A percentile compares a stretch with the other conserved stretches of the same genome.
Evolutionary conservation across 2,113 vertebrate genomes (phyloP).

Genomic region (Nestor notabilis): DNA sequence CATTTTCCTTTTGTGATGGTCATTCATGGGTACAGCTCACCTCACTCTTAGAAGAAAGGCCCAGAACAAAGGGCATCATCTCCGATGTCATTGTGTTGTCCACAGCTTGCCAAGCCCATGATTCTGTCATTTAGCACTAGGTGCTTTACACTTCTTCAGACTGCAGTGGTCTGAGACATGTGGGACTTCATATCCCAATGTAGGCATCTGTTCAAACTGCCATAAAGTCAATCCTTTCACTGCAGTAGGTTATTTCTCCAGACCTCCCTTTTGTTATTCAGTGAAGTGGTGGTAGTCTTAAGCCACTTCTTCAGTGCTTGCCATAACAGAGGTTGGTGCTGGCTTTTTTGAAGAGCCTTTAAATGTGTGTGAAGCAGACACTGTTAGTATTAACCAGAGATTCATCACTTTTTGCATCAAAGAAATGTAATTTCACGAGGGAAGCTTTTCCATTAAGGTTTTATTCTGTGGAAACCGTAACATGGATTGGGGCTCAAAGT

Average conservation of each 20-base stretch:
- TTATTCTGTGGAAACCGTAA: background rate
- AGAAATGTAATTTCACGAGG: background rate
- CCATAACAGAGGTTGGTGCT: background rate
- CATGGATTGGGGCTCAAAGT: background rate
- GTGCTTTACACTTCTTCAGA: background rate
- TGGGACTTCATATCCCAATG: background rate
- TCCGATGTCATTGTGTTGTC: background rate
- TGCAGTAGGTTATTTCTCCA: background rate
- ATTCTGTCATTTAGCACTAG: background rate
- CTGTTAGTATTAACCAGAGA: background rate
- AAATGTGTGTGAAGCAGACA: background rate
- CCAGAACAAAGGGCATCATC: background rate
- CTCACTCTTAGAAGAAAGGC: background rate
- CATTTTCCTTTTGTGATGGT: background rate
- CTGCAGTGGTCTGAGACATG: rapidly evolving
- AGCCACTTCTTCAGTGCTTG: background rate
- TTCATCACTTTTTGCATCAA: background rate
- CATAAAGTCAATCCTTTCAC: background rate
- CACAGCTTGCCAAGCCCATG: background rate
- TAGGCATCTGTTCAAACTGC: background rate
- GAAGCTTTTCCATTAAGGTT: background rate
- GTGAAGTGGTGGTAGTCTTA: background rate
- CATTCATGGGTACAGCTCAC: background rate
- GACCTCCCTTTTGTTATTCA: background rate
- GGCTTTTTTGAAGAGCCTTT: background rate